These are phyloP conservation scores for Alitta virens DNA, from an alignment of 2,888 invertebrate genomes.

Conservation along the genomic window DNA sequence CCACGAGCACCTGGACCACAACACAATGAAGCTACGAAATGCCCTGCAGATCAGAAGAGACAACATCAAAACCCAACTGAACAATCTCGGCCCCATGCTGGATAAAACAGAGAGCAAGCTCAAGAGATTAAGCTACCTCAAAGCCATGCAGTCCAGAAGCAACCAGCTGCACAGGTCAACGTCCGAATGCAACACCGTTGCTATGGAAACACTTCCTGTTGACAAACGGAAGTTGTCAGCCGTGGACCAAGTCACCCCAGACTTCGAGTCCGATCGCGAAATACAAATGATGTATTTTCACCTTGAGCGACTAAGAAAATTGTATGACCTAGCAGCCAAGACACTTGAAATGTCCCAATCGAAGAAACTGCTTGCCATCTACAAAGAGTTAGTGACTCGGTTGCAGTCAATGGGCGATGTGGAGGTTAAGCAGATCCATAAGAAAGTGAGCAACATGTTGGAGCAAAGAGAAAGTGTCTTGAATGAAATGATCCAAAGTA, in stretches of 20 bases:
- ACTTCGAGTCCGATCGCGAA: background rate
- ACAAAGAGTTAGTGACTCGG: slow-evolving; percentile 16
- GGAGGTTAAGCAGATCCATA: slow-evolving; percentile 23
- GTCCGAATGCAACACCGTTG: slow-evolving; percentile 1
- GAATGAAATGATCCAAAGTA: slow-evolving; percentile 1
- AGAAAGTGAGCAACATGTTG: slow-evolving; percentile 9
- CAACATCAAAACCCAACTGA: slow-evolving; percentile 21
- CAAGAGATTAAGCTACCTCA: slow-evolving; percentile 6
- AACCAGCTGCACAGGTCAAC: background rate
- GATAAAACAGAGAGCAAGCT: slow-evolving; percentile 16
- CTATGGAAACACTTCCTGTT: background rate
- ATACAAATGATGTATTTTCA: background rate
- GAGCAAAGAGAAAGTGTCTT: slow-evolving; percentile 1
- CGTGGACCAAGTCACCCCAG: background rate
- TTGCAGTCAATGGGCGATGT: slow-evolving; percentile 19
- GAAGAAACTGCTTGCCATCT: slow-evolving; percentile 24
- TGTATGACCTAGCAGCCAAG: slow-evolving; percentile 23
- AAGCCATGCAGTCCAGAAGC: background rate
- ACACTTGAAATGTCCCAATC: slow-evolving; percentile 24
- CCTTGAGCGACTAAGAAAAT: slow-evolving; percentile 11
- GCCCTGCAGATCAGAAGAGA: slow-evolving; percentile 21
- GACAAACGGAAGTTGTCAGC: background rate
- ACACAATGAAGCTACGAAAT: slow-evolving; percentile 16
- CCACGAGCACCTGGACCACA: slow-evolving; percentile 21
- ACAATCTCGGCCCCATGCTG: slow-evolving; percentile 17